Evolutionary conservation across 2,113 vertebrate species (phyloP).

Genomic region (Bujurquina vittata): DNA sequence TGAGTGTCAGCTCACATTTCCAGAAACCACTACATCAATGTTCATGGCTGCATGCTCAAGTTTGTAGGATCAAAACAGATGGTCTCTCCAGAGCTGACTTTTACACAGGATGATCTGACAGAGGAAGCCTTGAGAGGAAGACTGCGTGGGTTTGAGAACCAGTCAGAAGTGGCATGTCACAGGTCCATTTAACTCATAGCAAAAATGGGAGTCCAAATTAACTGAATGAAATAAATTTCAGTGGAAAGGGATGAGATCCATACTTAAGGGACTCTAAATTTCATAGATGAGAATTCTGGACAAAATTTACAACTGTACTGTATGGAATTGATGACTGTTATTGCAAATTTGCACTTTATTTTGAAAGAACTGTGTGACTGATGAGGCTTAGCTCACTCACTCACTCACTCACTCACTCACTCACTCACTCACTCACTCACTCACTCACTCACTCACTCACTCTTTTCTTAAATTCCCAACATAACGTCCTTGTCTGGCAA

Average conservation of each 20-base stretch:
- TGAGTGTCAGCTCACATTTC: slow-evolving; percentile 67
- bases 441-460: too few species aligned
- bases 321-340: neutral
- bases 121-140: neutral
- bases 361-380: neutral
- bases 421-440: too few species aligned
- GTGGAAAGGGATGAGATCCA: neutral
- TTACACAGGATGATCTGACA: neutral
- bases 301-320: neutral
- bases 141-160: neutral
- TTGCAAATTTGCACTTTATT: neutral
- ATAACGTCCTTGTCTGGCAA: too few species aligned
- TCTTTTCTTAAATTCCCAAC: too few species aligned
- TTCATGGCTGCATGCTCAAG: slow-evolving; percentile 43
- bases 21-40: slow-evolving; percentile 51
- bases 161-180: neutral
- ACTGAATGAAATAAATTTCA: neutral
- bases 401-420: too few species aligned
- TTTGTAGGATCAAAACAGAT: slow-evolving; percentile 53
- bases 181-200: neutral
- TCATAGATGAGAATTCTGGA: neutral
- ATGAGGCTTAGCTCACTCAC: neutral
- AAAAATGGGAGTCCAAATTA: neutral
- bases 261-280: neutral
- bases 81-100: neutral